Conservation (phyloP, 2,797 vertebrate species). For the Phaenicophaeus curvirostris region DNA sequence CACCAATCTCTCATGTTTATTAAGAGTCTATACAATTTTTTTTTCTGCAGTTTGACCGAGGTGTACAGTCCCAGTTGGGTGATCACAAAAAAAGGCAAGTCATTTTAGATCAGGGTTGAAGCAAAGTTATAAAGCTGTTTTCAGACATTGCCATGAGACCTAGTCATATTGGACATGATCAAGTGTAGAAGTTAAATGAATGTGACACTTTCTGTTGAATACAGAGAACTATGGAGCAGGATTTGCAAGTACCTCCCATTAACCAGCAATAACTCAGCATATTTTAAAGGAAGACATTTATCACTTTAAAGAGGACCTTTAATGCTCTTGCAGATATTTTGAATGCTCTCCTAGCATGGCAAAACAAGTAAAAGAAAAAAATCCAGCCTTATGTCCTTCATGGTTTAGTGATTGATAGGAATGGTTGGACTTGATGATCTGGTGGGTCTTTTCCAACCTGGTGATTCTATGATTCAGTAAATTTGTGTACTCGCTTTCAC, state of each 20-base stretch:
- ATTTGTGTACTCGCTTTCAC: background rate
- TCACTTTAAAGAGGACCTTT: background rate
- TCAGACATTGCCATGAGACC: background rate
- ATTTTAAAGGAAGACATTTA: background rate
- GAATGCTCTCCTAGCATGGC: background rate
- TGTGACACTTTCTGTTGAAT: background rate
- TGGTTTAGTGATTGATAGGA: too few relatives aligned
- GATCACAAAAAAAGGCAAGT: background rate
- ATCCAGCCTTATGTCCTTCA: background rate
- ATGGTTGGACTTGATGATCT: too few relatives aligned
- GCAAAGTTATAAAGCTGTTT: background rate
- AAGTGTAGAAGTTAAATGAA: background rate
- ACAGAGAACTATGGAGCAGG: background rate
- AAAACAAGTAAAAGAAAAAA: background rate
- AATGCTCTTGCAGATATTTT: slow-evolving; percentile 29
- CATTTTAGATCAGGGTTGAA: background rate
- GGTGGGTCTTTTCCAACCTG: too few relatives aligned
- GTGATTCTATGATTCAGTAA: too few relatives aligned
- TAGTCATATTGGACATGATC: background rate
- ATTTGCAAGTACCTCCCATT: background rate
- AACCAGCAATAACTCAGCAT: background rate
- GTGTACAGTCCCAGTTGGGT: background rate
- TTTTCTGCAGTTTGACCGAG: background rate
- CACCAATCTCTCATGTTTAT: background rate
- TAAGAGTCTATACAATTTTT: background rate